Base-by-base conservation (phyloP, 2,797 vertebrate genomes). In the Sorex maritimensis region DNA sequence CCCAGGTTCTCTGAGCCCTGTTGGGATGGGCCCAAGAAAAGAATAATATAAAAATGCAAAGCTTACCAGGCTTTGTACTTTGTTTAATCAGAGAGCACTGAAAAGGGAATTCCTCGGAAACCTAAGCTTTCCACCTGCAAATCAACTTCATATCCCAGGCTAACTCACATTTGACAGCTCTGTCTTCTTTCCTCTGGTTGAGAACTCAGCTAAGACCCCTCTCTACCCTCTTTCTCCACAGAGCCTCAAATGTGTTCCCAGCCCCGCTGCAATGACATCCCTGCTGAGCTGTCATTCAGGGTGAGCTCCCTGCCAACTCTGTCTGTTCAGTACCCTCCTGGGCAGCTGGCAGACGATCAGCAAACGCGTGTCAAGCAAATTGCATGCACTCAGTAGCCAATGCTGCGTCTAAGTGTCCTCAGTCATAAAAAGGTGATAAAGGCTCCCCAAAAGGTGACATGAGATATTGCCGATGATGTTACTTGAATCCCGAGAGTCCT, bases 301-400 rank as follows among this genome's bases (percentile, higher is more conserved):
- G n/a, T 38, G 38, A 28, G 85, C 19, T 21, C 46, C 17, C 38
- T 55, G 52, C 11, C 72, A n/a, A 41, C 49, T 61, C 11, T 61
- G n/a, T 26, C n/a, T 41, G 65, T 71, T 30, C 11, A 46, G 24
- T 34, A 26, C 44, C 73, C 58, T 72, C 55, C 67, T n/a, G 30
- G 52, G 49, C 28, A 83, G 38, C 0, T 73, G 65, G n/a, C 24
- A 87, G 67, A 34, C 67, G 30, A 67, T 46, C n/a, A 79, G 75
- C 78, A 74, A 78, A 85, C 17, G 30, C 73, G 3, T 46, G 58
- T 24, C 49, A 63, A 94, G 93, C 41, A 91, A 55, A 87, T 6
- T 8, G 30, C 7, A 44, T 44, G 41, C 5, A 91, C 34, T 41
- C 67, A 6, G 63, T 72, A 13, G 61, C 30, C 67, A 41, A 44